Evolutionary conservation across 2,888 invertebrate genomes (phyloP).

Genomic region (Meiosimyza decipiens): DNA sequence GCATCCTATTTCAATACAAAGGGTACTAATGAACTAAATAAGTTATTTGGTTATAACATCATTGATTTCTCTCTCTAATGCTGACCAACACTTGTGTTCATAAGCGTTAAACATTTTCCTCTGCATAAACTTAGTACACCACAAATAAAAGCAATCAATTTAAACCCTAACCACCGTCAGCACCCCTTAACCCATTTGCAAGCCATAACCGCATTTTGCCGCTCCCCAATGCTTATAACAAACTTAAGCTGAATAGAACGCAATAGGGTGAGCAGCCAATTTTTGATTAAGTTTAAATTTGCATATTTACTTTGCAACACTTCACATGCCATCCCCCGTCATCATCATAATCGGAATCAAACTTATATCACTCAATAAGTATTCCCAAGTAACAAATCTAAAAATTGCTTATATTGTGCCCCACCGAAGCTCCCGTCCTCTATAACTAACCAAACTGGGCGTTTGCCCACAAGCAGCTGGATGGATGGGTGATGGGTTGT

Average conservation of each 20-base stretch:
- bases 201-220: too few relatives aligned
- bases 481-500: background rate
- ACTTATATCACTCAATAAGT: constrained; percentile 18
- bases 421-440: background rate
- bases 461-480: constrained; percentile 1
- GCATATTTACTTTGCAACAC: constrained; percentile 28
- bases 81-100: too few relatives aligned
- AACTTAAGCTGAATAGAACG: background rate
- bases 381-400: constrained; percentile 30
- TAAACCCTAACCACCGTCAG: too few relatives aligned
- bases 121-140: too few relatives aligned
- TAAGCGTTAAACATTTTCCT: too few relatives aligned
- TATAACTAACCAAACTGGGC: background rate
- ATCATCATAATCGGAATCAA: constrained; percentile 3
- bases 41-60: too few relatives aligned
- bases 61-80: too few relatives aligned
- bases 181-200: too few relatives aligned
- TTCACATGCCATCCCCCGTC: background rate
- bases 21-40: too few relatives aligned
- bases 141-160: too few relatives aligned
- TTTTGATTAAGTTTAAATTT: constrained; percentile 36
- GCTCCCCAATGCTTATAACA: too few relatives aligned
- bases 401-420: constrained; percentile 18
- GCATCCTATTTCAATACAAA: too few relatives aligned
- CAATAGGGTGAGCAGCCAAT: constrained; percentile 3